Conservation (phyloP, 2,797 vertebrate species). For the Manis crassicaudata region DNA sequence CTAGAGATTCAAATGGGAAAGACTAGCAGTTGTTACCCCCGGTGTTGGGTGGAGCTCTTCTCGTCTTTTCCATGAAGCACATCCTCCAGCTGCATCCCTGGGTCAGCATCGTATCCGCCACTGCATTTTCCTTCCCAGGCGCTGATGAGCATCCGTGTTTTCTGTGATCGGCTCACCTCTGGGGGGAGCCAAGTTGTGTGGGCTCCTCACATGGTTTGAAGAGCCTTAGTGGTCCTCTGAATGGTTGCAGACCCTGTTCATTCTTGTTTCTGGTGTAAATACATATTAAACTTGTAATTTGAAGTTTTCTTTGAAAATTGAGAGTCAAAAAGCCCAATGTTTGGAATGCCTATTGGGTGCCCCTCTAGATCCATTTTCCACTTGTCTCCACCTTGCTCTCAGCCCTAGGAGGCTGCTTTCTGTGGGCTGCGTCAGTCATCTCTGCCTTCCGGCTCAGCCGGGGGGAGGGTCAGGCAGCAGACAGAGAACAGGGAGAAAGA, state of each 20-base stretch:
- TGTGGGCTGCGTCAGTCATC: too few relatives aligned
- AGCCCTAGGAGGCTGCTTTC: background rate
- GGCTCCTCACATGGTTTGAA: background rate
- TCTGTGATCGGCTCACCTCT: background rate
- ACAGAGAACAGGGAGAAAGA: background rate
- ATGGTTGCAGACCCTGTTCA: background rate
- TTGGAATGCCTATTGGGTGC: background rate
- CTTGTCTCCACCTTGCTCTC: background rate
- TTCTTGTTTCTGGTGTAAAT: background rate
- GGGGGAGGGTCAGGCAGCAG: background rate
- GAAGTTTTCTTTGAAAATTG: background rate
- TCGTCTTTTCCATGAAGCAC: background rate
- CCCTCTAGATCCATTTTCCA: background rate
- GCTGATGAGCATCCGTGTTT: background rate
- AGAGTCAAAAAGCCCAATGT: background rate
- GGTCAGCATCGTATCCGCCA: background rate
- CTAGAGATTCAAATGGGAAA: background rate
- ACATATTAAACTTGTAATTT: background rate
- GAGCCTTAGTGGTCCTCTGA: background rate
- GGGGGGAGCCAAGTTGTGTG: background rate
- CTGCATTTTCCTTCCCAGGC: background rate
- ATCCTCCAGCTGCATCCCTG: background rate
- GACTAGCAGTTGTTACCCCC: background rate
- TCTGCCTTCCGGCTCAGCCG: background rate
- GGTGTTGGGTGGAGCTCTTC: background rate